A percentile compares a stretch with the other conserved stretches of the same genome.
phyloP scores from a whole-genome alignment of 2,797 vertebrate species.

The Natrix natrix region DNA sequence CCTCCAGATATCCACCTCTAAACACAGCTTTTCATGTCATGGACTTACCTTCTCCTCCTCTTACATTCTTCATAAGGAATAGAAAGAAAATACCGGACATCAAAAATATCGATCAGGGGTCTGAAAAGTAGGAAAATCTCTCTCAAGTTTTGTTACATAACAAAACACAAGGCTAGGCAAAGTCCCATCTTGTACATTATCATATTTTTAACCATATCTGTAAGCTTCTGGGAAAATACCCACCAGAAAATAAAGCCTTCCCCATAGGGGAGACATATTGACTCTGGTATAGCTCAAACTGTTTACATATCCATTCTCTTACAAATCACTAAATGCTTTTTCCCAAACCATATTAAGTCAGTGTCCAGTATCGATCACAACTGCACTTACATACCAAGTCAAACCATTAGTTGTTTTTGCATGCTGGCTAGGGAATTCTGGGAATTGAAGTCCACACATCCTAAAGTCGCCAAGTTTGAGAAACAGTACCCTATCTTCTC shows the following conservation, averaged over 20 bases:
- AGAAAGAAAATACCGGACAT: constrained; percentile 88
- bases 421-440: not conserved
- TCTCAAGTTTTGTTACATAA: accelerated
- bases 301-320: not conserved
- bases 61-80: constrained; percentile 95
- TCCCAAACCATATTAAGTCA: not conserved
- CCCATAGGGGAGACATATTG: not conserved
- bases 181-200: not conserved
- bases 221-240: not conserved
- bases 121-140: constrained; percentile 60
- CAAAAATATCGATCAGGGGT: constrained; percentile 86
- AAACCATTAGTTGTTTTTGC: not conserved
- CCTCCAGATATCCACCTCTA: not conserved
- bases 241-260: not conserved
- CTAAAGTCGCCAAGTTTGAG: not conserved
- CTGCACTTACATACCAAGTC: not conserved
- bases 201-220: not conserved
- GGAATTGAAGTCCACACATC: not conserved
- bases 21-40: not conserved
- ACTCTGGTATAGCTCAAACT: not conserved
- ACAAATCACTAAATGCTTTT: not conserved
- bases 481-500: not conserved
- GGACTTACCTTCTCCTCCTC: constrained; percentile 85
- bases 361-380: too few species aligned
- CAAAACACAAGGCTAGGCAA: not conserved